These are phyloP conservation scores for Lanistes nyassanus DNA, from an alignment of 1,140 invertebrate genomes.

Conservation along the genomic window DNA sequence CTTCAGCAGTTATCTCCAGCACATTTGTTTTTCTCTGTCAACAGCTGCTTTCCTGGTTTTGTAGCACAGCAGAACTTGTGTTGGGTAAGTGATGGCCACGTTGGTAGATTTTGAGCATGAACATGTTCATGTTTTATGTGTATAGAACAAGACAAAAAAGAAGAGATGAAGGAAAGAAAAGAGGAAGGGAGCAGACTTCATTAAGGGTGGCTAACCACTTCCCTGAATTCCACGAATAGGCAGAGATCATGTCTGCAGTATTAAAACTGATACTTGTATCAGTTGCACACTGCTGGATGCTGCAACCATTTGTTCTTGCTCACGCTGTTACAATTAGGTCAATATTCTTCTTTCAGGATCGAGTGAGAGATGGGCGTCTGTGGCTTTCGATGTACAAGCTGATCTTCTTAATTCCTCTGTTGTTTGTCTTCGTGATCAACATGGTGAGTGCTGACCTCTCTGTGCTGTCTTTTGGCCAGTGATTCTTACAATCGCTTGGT, in stretches of 20 bases:
- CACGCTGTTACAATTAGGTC: neutral
- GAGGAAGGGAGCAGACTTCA: too few relatives aligned
- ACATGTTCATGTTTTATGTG: too few relatives aligned
- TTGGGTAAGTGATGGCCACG: constrained; percentile 18
- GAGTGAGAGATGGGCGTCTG: constrained; percentile 8
- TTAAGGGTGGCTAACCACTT: neutral
- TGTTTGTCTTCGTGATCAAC: constrained; percentile 27
- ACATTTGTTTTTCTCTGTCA: neutral
- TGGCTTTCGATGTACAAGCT: constrained; percentile 28
- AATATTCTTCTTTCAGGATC: constrained; percentile 7
- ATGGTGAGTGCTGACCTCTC: constrained; percentile 18
- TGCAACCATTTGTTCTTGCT: too few relatives aligned
- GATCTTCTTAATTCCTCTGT: constrained; percentile 29
- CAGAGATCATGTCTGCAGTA: too few relatives aligned
- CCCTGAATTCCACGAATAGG: too few relatives aligned
- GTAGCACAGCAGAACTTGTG: constrained; percentile 24
- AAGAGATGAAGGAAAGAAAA: too few relatives aligned
- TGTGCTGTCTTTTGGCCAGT: neutral
- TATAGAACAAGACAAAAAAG: too few relatives aligned
- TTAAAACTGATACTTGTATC: too few relatives aligned
- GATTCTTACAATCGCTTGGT: neutral
- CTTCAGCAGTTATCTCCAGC: neutral
- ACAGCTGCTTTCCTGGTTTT: constrained; percentile 31
- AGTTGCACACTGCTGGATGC: too few relatives aligned
- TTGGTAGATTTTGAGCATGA: neutral